Conservation (phyloP, 2,888 invertebrate species). For the Dorcus hopei region DNA sequence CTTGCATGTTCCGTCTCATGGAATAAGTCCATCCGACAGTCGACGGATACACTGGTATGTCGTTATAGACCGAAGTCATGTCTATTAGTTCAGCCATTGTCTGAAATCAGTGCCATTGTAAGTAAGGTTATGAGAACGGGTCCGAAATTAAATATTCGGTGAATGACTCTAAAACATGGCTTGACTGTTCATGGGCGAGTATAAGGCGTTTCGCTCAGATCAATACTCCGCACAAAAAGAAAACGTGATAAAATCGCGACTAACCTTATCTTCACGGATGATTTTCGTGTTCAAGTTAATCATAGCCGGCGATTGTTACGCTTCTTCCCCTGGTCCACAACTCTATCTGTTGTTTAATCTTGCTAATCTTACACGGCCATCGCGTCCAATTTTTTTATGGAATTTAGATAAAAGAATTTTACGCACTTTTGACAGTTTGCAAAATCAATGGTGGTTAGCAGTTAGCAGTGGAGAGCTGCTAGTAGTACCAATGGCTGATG, state of each 20-base stretch:
- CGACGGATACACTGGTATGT: conserved; percentile 30
- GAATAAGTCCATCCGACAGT: conserved; percentile 33
- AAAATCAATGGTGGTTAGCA: no score
- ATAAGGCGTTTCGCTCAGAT: neutral
- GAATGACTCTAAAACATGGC: no score
- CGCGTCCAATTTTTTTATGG: no score
- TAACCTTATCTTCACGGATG: conserved; percentile 21
- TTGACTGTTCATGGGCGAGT: neutral
- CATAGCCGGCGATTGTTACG: conserved; percentile 7
- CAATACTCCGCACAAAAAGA: conserved; percentile 12
- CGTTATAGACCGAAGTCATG: conserved; percentile 33
- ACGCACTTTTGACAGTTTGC: no score
- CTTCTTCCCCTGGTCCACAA: neutral
- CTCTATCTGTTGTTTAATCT: neutral
- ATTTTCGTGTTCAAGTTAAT: conserved; percentile 17
- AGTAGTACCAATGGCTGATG: no score
- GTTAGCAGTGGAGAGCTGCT: no score
- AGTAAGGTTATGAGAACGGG: neutral
- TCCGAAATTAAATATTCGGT: no score
- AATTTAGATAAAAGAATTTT: no score
- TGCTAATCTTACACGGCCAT: no score
- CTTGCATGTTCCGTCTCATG: conserved; percentile 52
- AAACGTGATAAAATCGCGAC: conserved; percentile 16
- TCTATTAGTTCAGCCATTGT: conserved; percentile 30
- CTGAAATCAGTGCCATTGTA: conserved; percentile 4